phyloP scores from a whole-genome alignment of 1,140 invertebrate species.

The Penaeus indicus region DNA sequence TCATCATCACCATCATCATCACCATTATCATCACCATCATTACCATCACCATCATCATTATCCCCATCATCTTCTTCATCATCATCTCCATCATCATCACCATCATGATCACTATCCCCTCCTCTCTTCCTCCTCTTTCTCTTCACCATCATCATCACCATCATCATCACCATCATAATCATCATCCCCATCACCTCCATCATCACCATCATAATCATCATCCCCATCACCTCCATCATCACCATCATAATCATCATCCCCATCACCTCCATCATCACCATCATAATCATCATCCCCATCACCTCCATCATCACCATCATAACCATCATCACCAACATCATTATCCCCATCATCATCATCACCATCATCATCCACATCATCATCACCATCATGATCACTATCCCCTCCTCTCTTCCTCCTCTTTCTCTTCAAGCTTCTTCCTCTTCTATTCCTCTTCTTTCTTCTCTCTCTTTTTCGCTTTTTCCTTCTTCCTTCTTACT shows the following conservation, averaged over 20 bases:
- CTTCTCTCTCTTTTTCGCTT: background rate
- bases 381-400: background rate
- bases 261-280: no score
- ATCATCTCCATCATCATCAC: background rate
- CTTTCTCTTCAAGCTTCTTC: background rate
- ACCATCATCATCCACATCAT: background rate
- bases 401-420: constrained; percentile 19
- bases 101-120: background rate
- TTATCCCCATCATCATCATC: background rate
- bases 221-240: background rate
- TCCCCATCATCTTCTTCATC: no score
- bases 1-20: background rate
- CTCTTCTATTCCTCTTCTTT: background rate
- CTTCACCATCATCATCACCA: background rate
- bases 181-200: no score
- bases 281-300: no score
- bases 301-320: no score
- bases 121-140: no score
- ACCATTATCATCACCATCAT: background rate
- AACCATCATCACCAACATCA: background rate
- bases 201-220: background rate
- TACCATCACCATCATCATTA: no score
- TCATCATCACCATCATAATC: background rate
- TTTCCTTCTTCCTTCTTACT: background rate
- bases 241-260: no score